Evolutionary conservation across 2,888 invertebrate species (phyloP).

Genomic region (Melanotus villosus): DNA sequence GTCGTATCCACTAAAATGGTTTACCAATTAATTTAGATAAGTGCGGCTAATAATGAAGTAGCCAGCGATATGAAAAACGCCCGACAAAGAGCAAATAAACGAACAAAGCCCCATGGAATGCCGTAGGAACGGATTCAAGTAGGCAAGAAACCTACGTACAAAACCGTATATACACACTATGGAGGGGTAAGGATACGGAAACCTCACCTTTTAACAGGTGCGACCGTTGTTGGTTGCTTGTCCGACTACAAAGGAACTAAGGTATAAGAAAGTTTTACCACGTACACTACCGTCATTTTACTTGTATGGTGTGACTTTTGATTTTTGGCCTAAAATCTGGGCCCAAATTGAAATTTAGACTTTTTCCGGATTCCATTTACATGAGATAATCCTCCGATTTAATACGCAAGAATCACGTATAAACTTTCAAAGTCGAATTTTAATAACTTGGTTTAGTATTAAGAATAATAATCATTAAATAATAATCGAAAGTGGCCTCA

Average conservation of each 20-base stretch:
- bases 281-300: no score
- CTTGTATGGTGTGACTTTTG: no score
- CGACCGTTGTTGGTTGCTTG: constrained; percentile 40
- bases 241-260: constrained; percentile 33
- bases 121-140: constrained; percentile 33
- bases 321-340: no score
- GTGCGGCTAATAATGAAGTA: constrained; percentile 31
- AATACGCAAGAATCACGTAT: no score
- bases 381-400: no score
- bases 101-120: constrained; percentile 37
- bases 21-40: constrained; percentile 36
- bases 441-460: no score
- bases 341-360: no score
- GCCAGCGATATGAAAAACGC: constrained; percentile 22
- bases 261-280: constrained; percentile 3
- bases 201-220: constrained; percentile 46
- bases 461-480: no score
- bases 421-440: no score
- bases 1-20: constrained; percentile 3
- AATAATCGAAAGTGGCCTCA: no score
- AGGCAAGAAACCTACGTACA: constrained; percentile 38
- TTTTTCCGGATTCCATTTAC: no score
- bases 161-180: constrained; percentile 6
- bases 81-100: constrained; percentile 34
- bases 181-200: constrained; percentile 36